Evolutionary conservation across 2,113 vertebrate genomes (phyloP), one percentile per base, ranked within the genome.

Genomic region (Syngnathus scovelli): DNA sequence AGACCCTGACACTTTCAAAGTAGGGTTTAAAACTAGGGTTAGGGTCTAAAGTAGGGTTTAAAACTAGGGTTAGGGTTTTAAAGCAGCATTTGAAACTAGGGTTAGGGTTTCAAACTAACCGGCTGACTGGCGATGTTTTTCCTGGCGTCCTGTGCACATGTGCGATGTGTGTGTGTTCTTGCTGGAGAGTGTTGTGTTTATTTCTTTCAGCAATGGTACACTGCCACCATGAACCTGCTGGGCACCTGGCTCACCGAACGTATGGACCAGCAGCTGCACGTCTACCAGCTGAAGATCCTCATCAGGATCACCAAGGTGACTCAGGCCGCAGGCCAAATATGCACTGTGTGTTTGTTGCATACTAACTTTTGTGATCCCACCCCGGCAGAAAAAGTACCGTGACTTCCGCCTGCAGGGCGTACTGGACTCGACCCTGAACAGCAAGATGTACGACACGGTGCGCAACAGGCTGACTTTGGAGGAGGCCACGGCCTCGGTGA

Each of bases 201-300:
- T 96, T 92, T 96, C 90, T 99, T 98, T 88, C 96, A 99, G 97
- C 97, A 99, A 99, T 99, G 97, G 97, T 99, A 98, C 92, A 98
- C 94, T 90, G 96, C 95, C 91, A 96, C 96, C 79, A 98, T 99
- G 97, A 98, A 95, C 66, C 91, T 98, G 18, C 86, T 98, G 90
- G 96, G 96, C 86, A 98, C 95, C 80, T 99, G 97, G 97, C 88
- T 99, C 79, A 98, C 96, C 19, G 97, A 99, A 83, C 95, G 97
- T 84, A 98, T 98, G 96, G 97, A 99, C 84, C 92, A 98, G 78
- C 97, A 99, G 90, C 97, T 99, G 81, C 96, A 99, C 83, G 96
- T 99, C 81, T 98, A 98, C 89, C 97, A 99, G 62, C 93, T 99
- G 81, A 99, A 99, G 93, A 99, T 96, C 76, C 95, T 99, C 87